Percentiles rank a stretch among this genome's conserved stretches.
Conservation (phyloP, 2,888 invertebrate genomes). For the Hemaris fuciformis region DNA sequence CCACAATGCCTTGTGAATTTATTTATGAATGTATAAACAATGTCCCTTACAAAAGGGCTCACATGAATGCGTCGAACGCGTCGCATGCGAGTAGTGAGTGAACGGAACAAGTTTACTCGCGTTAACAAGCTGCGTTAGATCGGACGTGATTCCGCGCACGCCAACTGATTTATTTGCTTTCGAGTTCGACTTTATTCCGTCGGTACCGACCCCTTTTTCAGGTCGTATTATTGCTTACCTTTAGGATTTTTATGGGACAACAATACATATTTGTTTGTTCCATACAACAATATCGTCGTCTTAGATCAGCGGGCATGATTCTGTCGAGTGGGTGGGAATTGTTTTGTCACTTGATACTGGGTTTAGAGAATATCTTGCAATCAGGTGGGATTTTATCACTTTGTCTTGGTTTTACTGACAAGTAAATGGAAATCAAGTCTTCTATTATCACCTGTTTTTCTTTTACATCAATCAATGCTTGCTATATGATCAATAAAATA, state of each 20-base stretch:
- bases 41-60: conserved; percentile 20
- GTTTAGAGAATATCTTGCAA: no score
- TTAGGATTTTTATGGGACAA: conserved; percentile 21
- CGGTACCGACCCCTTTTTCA: conserved; percentile 29
- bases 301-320: no score
- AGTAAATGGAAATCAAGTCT: no score
- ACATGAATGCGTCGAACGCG: conserved; percentile 24
- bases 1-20: no score
- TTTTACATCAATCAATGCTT: no score
- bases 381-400: no score
- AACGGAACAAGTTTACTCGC: conserved; percentile 59
- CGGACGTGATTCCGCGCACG: conserved; percentile 62
- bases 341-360: no score
- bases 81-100: conserved; percentile 27
- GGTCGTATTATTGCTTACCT: conserved; percentile 31
- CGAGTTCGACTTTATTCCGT: conserved; percentile 44
- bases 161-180: conserved; percentile 64
- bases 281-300: not conserved
- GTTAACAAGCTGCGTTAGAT: conserved; percentile 71
- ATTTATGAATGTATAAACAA: no score
- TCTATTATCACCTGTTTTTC: no score
- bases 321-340: no score
- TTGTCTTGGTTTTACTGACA: no score
- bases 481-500: no score
- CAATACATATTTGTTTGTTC: conserved; percentile 1